Evolutionary conservation across 2,113 vertebrate genomes (phyloP), one percentile per base, ranked within the genome.

Genomic region (Mus pahari): DNA sequence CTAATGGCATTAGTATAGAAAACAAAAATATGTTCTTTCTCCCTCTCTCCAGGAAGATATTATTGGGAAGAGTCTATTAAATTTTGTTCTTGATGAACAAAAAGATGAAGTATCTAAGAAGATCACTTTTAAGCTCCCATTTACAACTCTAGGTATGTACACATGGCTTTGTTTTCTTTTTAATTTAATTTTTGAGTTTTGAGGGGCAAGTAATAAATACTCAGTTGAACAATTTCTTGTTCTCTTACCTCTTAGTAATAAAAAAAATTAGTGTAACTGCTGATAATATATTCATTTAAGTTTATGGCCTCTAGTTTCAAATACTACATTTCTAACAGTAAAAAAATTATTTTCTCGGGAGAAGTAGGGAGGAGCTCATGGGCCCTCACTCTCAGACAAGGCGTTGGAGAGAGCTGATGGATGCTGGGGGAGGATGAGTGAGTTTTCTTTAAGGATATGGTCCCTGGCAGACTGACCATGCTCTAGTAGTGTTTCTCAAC

Each of bases 51-150:
- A 99, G 99, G 98, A 98, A 99, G 99, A 99, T 98, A 98, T 99
- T 98, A 98, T 99, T 98, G 99, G 99, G 98, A 99, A 99, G 99
- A 99, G 98, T 98, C 99, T 99, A 98, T 98, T 99, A 96, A 99
- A 99, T 98, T 99, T 99, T 97, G 98, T 99, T 93, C 99, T 99
- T 86, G 99, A 99, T 95, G 98, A 98, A 90, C 99, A 99, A 97
- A 99, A 99, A 88, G 98, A 97, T 0, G 99, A 99, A 95, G 99
- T 99, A 60, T 99, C 99, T 98, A 98, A 98, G 98, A 98, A 99
- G 91, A 99, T 99, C 95, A 98, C 98, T 75, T 98, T 99, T 79
- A 99, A 98, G 31, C 95, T 98, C 98, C 98, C 99, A 94, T 98
- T 99, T 98, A 98, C 98, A 36, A 97, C 98, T 93, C 96, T 98